phyloP scores from a whole-genome alignment of 2,888 invertebrate genomes.

The Drosophila mettleri region DNA sequence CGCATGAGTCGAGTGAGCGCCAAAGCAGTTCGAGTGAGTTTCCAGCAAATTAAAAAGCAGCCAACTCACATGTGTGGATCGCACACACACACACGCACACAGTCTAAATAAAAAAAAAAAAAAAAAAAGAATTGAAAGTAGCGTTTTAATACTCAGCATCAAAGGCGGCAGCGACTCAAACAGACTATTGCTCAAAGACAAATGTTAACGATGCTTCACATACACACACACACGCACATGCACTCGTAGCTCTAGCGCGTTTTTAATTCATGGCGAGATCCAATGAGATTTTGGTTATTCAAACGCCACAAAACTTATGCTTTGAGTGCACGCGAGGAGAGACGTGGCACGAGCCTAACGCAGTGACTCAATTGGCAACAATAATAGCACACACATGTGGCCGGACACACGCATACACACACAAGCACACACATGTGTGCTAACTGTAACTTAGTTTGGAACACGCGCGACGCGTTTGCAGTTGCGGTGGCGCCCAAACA shows the following conservation, averaged over 20 bases:
- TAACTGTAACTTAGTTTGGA: constrained; percentile 30
- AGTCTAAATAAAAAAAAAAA: constrained; percentile 17
- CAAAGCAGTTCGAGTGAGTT: constrained; percentile 37
- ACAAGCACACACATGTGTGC: not conserved
- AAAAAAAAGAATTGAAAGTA: constrained; percentile 25
- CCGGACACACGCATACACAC: constrained; percentile 16
- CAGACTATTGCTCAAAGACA: constrained; percentile 23
- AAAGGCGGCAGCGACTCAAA: constrained; percentile 47
- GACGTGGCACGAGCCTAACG: constrained; percentile 8
- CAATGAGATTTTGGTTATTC: constrained; percentile 55
- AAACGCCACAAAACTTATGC: constrained; percentile 29
- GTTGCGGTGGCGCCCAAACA: constrained; percentile 38
- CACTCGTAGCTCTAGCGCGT: constrained; percentile 1
- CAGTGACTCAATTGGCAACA: constrained; percentile 47
- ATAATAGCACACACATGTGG: constrained; percentile 35
- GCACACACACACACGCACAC: constrained; percentile 23
- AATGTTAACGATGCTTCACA: constrained; percentile 40
- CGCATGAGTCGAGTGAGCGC: constrained; percentile 24
- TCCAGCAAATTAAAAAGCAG: constrained; percentile 46
- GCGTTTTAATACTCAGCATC: constrained; percentile 41
- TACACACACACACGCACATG: constrained; percentile 8
- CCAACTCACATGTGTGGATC: constrained; percentile 44
- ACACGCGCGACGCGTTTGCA: constrained; percentile 42
- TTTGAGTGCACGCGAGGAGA: constrained; percentile 21
- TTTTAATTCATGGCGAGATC: constrained; percentile 55